These are phyloP conservation scores for Drosophila parthenogenetica DNA, from an alignment of 2,888 invertebrate genomes.

Conservation along the genomic window DNA sequence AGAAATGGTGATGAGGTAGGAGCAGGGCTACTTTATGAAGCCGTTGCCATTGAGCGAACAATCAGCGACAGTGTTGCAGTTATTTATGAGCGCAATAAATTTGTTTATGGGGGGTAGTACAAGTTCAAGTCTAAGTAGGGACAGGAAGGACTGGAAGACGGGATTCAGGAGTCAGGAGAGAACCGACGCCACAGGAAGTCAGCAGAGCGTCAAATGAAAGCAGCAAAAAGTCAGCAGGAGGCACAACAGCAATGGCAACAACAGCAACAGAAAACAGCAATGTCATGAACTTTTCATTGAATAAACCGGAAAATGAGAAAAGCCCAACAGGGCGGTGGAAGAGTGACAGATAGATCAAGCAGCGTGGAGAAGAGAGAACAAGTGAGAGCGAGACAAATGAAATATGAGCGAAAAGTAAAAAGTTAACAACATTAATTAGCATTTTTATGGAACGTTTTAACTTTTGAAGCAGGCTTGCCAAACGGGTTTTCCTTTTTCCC, in stretches of 20 bases:
- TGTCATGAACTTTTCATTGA: conserved; percentile 64
- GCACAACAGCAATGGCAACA: conserved; percentile 35
- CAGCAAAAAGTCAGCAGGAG: conserved; percentile 71
- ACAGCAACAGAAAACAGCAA: conserved; percentile 45
- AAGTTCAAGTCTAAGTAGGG: conserved; percentile 8
- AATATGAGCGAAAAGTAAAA: conserved; percentile 77
- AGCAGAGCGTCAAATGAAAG: conserved; percentile 74
- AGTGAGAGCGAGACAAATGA: conserved; percentile 42
- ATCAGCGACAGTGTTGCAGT: conserved; percentile 78
- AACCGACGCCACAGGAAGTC: conserved; percentile 27
- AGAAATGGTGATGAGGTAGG: not conserved
- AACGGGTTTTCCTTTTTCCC: conserved; percentile 14
- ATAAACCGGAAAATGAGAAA: conserved; percentile 40
- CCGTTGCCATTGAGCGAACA: conserved; percentile 65
- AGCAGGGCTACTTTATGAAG: conserved; percentile 37
- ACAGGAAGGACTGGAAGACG: not conserved
- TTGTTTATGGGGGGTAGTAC: conserved; percentile 63
- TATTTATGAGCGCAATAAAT: conserved; percentile 82
- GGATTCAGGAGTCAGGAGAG: not conserved
- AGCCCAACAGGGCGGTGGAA: not conserved
- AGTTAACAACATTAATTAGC: conserved; percentile 81
- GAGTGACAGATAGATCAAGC: conserved; percentile 8
- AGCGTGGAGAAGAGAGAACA: not conserved
- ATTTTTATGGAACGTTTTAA: conserved; percentile 75
- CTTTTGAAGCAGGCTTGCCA: conserved; percentile 30